These are phyloP conservation scores for Ariopsis seemanni DNA, from an alignment of 2,113 vertebrate genomes.

Conservation along the genomic window DNA sequence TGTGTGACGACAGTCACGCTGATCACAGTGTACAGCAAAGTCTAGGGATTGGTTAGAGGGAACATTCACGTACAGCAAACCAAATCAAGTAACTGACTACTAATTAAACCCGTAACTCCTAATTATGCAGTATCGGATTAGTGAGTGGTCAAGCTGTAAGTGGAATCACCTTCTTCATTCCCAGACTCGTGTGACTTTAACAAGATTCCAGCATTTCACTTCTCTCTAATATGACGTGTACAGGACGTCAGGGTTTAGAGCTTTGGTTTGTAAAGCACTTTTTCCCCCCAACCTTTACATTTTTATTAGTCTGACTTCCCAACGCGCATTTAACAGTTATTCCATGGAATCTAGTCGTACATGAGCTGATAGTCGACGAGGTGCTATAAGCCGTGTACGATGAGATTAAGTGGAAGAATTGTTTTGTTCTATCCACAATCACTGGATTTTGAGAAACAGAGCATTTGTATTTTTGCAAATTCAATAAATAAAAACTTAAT, in stretches of 20 bases:
- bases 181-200: neutral
- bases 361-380: too few relatives aligned
- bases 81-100: neutral
- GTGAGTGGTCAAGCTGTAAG: neutral
- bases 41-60: neutral
- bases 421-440: too few relatives aligned
- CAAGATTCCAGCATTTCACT: neutral
- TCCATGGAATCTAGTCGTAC: too few relatives aligned
- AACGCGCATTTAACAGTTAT: neutral
- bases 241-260: neutral
- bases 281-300: neutral
- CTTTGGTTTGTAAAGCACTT: neutral
- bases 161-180: neutral
- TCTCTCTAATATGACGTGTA: neutral
- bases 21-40: neutral
- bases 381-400: too few relatives aligned
- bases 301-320: neutral
- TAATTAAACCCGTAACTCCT: slow-evolving; percentile 8
- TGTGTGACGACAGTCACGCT: neutral
- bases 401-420: too few relatives aligned
- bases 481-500: too few relatives aligned
- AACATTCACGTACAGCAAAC: neutral
- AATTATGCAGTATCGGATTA: neutral
- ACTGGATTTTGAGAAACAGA: too few relatives aligned
- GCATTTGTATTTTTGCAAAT: too few relatives aligned